A percentile compares a stretch with the other conserved stretches of the same genome.
phyloP scores from a whole-genome alignment of 2,113 vertebrate species.

The Apaloderma vittatum region DNA sequence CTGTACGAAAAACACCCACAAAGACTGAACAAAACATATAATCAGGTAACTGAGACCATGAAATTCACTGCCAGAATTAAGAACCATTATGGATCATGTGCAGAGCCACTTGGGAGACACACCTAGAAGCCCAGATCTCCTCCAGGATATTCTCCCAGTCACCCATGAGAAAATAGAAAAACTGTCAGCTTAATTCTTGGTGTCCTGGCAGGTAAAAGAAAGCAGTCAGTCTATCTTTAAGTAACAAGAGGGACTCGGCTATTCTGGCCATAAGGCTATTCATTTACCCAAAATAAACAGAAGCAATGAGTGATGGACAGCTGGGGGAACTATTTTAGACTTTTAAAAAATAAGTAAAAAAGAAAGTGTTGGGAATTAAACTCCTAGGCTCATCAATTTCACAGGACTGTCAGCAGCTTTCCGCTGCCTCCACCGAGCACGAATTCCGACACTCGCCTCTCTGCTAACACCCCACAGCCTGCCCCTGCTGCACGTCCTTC shows the following conservation, averaged over 20 bases:
- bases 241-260: background rate
- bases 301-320: background rate
- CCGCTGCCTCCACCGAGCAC: background rate
- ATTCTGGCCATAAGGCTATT: background rate
- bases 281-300: background rate
- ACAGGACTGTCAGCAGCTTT: background rate
- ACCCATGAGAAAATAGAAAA: background rate
- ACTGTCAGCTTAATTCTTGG: background rate
- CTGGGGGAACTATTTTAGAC: background rate
- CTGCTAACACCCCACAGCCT: background rate
- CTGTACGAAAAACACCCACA: background rate
- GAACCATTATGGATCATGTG: background rate
- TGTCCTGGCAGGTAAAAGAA: background rate
- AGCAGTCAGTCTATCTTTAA: background rate
- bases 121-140: background rate
- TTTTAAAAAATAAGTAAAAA: background rate
- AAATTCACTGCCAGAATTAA: background rate
- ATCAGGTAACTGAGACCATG: background rate
- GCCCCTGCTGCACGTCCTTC: fast-evolving
- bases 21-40: background rate
- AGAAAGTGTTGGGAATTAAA: background rate
- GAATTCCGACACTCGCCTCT: background rate
- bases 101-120: background rate
- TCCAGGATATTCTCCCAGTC: background rate
- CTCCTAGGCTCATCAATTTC: background rate